These are phyloP conservation scores for Ochropleura plecta DNA, from an alignment of 2,888 invertebrate genomes.

Conservation along the genomic window DNA sequence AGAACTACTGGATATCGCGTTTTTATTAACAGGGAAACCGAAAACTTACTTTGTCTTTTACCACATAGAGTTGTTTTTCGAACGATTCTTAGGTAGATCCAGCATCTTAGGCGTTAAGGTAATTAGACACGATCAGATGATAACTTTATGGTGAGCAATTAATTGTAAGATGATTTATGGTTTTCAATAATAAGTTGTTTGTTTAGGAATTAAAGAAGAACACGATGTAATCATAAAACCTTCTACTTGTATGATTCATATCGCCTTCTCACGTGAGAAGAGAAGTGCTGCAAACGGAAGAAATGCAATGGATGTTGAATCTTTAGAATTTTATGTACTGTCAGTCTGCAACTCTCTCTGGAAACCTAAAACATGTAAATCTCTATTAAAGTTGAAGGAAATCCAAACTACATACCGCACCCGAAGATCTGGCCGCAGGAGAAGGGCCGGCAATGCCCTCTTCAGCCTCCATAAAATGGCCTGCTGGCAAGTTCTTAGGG, in stretches of 20 bases:
- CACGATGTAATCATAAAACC: slow-evolving; percentile 37
- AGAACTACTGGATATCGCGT: slow-evolving; percentile 55
- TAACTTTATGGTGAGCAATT: slow-evolving; percentile 54
- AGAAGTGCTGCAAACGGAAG: not conserved
- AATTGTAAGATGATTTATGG: slow-evolving; percentile 52
- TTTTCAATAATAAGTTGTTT: slow-evolving; percentile 51
- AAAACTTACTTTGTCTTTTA: slow-evolving; percentile 11
- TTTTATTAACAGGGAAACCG: not conserved
- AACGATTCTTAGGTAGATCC: not conserved
- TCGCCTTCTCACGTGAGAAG: not conserved
- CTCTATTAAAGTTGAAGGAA: no score
- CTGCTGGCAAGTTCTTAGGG: no score
- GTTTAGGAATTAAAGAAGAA: slow-evolving; percentile 46
- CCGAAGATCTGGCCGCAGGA: no score
- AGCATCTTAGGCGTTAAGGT: slow-evolving; percentile 46
- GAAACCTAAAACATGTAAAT: not conserved
- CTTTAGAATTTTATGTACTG: no score
- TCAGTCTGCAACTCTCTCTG: not conserved
- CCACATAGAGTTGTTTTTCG: slow-evolving; percentile 26
- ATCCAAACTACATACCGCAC: no score
- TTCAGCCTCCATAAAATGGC: no score
- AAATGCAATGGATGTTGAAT: not conserved
- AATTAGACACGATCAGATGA: slow-evolving; percentile 61
- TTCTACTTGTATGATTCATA: slow-evolving; percentile 27
- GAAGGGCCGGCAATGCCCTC: no score